A percentile compares a stretch with the other conserved stretches of the same genome.
These are phyloP conservation scores for Grammomys dolichurus DNA, from an alignment of 2,113 vertebrate genomes.

Conservation along the genomic window DNA sequence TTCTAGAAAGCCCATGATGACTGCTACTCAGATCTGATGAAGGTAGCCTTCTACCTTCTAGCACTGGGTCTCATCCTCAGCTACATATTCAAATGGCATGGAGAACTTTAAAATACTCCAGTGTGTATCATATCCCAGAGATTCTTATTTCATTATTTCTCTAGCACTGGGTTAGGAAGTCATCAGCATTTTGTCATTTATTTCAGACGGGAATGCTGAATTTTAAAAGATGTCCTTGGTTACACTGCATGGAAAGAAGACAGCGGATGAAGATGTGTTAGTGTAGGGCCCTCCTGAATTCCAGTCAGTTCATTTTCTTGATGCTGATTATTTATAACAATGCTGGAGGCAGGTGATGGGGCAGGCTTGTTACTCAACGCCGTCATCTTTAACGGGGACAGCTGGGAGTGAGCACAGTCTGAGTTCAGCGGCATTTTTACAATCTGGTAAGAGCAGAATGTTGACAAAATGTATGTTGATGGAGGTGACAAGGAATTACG, in stretches of 20 bases:
- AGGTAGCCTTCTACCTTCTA: background rate
- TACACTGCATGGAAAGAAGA: conserved; percentile 34
- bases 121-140: background rate
- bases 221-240: conserved; percentile 40
- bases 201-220: conserved; percentile 51
- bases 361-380: background rate
- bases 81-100: background rate
- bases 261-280: conserved; percentile 34
- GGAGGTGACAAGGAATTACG: conserved; percentile 46
- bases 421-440: background rate
- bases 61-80: background rate
- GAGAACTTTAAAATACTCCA: background rate
- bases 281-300: background rate
- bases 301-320: conserved; percentile 55
- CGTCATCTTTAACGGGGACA: background rate
- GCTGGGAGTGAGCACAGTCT: background rate
- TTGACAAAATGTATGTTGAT: conserved; percentile 54
- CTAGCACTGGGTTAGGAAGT: background rate
- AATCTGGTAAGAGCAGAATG: background rate
- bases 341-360: conserved; percentile 43
- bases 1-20: background rate
- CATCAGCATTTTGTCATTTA: conserved; percentile 35
- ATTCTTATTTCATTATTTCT: conserved; percentile 35
- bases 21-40: too few species aligned
- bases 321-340: conserved; percentile 64